phyloP scores from a whole-genome alignment of 2,113 vertebrate genomes.

The Salvelinus sp. region DNA sequence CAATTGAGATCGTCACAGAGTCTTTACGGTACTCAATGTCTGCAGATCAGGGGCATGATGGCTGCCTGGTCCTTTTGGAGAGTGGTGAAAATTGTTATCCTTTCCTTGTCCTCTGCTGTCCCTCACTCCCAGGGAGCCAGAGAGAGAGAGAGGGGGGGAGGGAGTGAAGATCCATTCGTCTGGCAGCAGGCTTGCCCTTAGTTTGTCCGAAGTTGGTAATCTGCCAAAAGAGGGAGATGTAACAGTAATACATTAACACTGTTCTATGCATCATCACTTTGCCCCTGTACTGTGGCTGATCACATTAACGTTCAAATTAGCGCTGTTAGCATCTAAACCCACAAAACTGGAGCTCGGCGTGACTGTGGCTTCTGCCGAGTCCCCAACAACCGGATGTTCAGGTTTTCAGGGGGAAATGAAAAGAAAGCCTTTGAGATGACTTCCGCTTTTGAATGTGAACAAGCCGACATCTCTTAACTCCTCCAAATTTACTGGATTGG shows the following conservation, averaged over 20 bases:
- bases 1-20: no score
- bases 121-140: constrained; percentile 17
- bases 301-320: constrained; percentile 33
- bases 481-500: no score
- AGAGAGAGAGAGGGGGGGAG: no score
- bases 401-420: no score
- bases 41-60: no score
- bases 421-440: no score
- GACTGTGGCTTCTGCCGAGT: no score
- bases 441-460: no score
- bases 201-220: constrained; percentile 82
- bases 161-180: constrained; percentile 43
- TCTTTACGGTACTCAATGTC: no score
- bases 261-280: constrained; percentile 31
- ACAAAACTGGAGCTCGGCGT: not conserved
- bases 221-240: constrained; percentile 69
- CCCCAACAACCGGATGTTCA: no score
- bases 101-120: constrained; percentile 54
- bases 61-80: not conserved
- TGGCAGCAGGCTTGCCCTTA: constrained; percentile 65
- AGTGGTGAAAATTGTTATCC: not conserved
- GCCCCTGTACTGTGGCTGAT: constrained; percentile 25
- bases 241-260: constrained; percentile 60
- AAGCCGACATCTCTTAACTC: no score
- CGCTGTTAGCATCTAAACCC: no score